Evolutionary conservation across 1,140 invertebrate genomes (phyloP), one percentile per base, ranked within the genome.

Genomic region (Chrysomallon squamiferum): DNA sequence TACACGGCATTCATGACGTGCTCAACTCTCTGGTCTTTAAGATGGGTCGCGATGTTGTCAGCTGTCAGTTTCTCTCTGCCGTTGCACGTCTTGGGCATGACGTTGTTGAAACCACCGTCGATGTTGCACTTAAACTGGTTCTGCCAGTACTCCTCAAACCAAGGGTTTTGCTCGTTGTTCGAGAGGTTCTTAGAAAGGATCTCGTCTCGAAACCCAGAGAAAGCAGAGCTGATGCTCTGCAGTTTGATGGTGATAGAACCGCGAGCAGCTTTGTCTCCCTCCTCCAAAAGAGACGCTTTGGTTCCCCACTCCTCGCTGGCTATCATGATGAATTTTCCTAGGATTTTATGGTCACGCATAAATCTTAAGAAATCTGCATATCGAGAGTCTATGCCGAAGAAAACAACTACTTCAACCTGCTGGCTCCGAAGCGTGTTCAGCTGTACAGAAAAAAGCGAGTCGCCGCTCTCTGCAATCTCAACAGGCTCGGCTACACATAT

Each of bases 221-320:
- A 22, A 33, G 30, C 50, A 25, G 18, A 45, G 29, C 38, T 64
- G 43, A 13, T 62, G 45, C 13, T 63, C 43, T 7, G 66, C 50
- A 77, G 65, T 43, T 76, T 78, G 5, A 80, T 56, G 22, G 71
- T 76, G 47, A 82, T 59, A 27, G 79, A 75, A 3, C 80, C 80
- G 15, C 69, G 32, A 0, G 72, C 66, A 1, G 69, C 62, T 29
- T 69, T 74, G 11, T 61, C 61, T 1, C 68, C 68, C n/a, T 52
- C 58, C 2, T 65, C 22, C 22, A 74, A 49, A 20, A 80, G 65
- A 7, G 72, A 57, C 4, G 60, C 85, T 73, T 92, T 91, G 60
- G 89, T 89, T 11, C 91, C 92, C 92, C 92, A 93, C 1, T 91
- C 91, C 76, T 93, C 92, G 68, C 90, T 91, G 1, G 89, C 91